Evolutionary conservation across 2,113 vertebrate species (phyloP), one percentile per base, ranked within the genome.

Genomic region (Ceyx cyanopectus): DNA sequence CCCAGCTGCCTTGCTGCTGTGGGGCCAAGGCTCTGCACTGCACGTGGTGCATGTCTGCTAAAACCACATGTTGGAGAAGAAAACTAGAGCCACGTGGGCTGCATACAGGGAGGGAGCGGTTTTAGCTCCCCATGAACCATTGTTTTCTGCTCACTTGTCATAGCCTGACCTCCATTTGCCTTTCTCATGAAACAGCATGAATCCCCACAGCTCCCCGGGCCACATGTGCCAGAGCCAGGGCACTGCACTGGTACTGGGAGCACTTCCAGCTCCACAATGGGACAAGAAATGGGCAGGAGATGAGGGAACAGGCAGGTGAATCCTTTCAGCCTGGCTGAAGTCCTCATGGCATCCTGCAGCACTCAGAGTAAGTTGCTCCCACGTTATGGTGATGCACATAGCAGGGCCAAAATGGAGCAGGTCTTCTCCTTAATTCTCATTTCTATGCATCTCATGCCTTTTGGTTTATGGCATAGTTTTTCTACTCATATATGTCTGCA

Each of bases 61-160:
- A 78, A 78, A 26, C 14, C 68, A 23, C 53, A 12, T 1, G 1
- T 3, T 1, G n/a, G 23, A 46, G 69, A 46, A 58, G 50, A 45
- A 70, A 76, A 51, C 17, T 14, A 32, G 37, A 70, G 27, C 76
- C 43, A 40, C n/a, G 12, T 34, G 72, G 50, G 41, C 87, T 89
- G 63, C 40, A 9, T 1, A 8, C 0, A 0, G 27, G 56, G 22
- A 57, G 30, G 51, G 22, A 53, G 26, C 1, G 3, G 48, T 29
- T 76, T 65, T 56, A 48, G 11, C 53, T 61, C 48, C 40, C 46
- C 19, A 12, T 16, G 14, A 54, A 51, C 53, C 46, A 7, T 41
- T 54, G 22, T 50, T 66, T 81, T 56, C 68, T 60, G n/a, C 68
- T 80, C 1, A 1, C 14, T 74, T 69, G 22, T 56, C 45, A 12